Conservation (phyloP, 2,888 invertebrate species). For the Spodoptera exigua region DNA sequence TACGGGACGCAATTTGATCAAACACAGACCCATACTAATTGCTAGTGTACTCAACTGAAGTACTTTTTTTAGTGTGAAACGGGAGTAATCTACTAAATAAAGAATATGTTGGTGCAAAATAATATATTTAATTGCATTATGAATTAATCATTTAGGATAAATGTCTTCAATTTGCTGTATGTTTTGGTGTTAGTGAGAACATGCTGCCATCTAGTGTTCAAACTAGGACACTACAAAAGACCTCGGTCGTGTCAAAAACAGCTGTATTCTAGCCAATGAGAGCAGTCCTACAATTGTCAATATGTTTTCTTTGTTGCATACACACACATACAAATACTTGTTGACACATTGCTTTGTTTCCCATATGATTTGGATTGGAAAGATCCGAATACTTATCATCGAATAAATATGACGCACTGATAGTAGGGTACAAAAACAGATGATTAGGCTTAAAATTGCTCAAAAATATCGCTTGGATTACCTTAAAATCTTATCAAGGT, state of each 20-base stretch:
- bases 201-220: constrained; percentile 74
- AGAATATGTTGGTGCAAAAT: rapidly evolving
- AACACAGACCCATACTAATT: constrained; percentile 32
- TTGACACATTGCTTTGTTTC: constrained; percentile 84
- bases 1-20: constrained; percentile 59
- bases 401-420: constrained; percentile 33
- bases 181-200: constrained; percentile 69
- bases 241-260: constrained; percentile 81
- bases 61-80: constrained; percentile 7
- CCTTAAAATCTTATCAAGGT: constrained; percentile 75
- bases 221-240: constrained; percentile 23
- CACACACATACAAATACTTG: constrained; percentile 71
- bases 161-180: not conserved
- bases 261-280: constrained; percentile 83
- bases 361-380: constrained; percentile 78
- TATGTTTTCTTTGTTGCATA: constrained; percentile 73
- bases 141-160: not conserved
- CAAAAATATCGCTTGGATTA: constrained; percentile 51
- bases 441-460: constrained; percentile 23
- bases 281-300: constrained; percentile 68
- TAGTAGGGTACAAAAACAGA: constrained; percentile 42
- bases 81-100: rapidly evolving
- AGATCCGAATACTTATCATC: constrained; percentile 38
- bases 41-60: constrained; percentile 25
- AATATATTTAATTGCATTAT: not conserved